Percentiles rank a stretch among this genome's conserved stretches.
phyloP scores from a whole-genome alignment of 2,888 invertebrate species.

The Aspidiotus destructor region DNA sequence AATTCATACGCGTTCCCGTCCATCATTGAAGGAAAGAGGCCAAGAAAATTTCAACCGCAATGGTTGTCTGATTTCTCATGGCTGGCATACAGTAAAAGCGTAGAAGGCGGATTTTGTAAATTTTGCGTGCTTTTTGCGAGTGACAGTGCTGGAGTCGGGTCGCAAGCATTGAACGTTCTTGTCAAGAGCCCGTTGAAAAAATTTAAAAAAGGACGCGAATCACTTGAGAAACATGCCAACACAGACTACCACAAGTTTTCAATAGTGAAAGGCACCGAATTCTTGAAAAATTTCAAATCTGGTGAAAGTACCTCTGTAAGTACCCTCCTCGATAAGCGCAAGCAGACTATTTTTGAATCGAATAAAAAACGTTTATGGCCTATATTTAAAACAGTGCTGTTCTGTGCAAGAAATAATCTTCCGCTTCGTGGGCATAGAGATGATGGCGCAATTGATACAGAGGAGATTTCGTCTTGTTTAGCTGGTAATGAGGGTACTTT shows the following conservation, averaged over 20 bases:
- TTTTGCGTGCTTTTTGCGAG: neutral
- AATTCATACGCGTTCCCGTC: no score
- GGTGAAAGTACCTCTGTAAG: neutral
- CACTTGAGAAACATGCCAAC: neutral
- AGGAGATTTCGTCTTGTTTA: conserved; percentile 35
- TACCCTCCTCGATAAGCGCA: conserved; percentile 1
- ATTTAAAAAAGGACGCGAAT: conserved; percentile 19
- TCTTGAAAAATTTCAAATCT: conserved; percentile 3
- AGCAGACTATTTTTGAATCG: conserved; percentile 2
- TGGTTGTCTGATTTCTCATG: neutral
- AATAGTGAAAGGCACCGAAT: conserved; percentile 15
- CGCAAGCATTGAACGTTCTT: no score
- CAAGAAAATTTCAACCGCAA: neutral
- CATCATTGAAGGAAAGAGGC: neutral
- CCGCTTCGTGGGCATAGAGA: conserved; percentile 16
- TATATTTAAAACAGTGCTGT: conserved; percentile 12
- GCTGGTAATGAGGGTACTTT: conserved; percentile 33
- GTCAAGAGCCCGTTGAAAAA: conserved; percentile 18
- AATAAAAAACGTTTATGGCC: conserved; percentile 3
- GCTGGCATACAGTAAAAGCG: neutral
- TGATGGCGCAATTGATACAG: conserved; percentile 34
- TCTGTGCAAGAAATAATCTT: conserved; percentile 17
- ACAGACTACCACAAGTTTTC: conserved; percentile 7
- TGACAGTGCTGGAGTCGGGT: no score
- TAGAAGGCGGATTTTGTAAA: neutral